Percentiles rank a stretch among this genome's conserved stretches.
phyloP scores from a whole-genome alignment of 2,888 invertebrate genomes.

The Omphaloscelis lunosa region DNA sequence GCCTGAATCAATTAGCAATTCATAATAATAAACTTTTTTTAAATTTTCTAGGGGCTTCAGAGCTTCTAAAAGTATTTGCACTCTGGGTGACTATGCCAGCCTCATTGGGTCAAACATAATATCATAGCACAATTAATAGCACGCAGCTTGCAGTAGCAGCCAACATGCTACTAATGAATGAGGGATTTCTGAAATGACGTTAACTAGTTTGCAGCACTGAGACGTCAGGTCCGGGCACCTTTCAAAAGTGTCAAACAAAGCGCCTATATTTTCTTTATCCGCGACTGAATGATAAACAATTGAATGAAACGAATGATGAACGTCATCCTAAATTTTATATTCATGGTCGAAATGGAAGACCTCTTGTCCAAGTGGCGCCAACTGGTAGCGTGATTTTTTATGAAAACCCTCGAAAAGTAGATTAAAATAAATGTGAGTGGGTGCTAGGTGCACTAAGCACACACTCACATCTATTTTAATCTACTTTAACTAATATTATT shows the following conservation, averaged over 20 bases:
- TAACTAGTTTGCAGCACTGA: neutral
- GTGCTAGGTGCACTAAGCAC: too few species aligned
- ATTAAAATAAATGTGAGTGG: too few species aligned
- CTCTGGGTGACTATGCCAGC: neutral
- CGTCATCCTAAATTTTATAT: too few species aligned
- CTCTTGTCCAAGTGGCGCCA: too few species aligned
- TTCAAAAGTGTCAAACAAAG: neutral
- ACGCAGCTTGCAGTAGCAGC: neutral
- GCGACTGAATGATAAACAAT: neutral
- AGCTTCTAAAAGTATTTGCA: too few species aligned
- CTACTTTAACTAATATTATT: neutral
- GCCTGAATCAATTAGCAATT: too few species aligned
- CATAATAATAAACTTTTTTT: too few species aligned
- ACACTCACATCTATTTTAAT: neutral
- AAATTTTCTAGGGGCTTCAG: too few species aligned
- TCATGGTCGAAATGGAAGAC: too few species aligned
- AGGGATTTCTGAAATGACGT: neutral
- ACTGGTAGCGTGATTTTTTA: too few species aligned
- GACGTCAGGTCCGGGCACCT: neutral
- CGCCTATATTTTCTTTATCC: neutral
- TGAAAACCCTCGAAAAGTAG: too few species aligned
- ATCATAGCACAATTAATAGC: neutral
- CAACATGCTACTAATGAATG: neutral
- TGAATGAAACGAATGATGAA: too few species aligned
- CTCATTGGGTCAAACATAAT: neutral